These are phyloP conservation scores for Meteorus cinctellus DNA, from an alignment of 2,888 invertebrate species.

Conservation along the genomic window DNA sequence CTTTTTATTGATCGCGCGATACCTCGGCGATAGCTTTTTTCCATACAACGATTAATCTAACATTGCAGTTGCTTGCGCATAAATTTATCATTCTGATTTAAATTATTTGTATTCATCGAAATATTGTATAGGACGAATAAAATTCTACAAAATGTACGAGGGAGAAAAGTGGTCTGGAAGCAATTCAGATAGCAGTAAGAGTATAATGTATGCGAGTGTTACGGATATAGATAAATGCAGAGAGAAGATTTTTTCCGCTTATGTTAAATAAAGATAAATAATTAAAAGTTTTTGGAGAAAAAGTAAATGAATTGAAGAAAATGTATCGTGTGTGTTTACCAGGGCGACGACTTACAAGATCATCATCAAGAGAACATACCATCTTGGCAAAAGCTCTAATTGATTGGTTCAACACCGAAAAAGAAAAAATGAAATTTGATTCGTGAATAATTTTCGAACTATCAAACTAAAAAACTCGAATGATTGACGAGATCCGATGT, in stretches of 20 bases:
- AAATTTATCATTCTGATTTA: too few species aligned
- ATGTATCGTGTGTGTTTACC: constrained; percentile 68
- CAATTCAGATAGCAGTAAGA: neutral
- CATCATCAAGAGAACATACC: constrained; percentile 73
- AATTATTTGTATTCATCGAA: too few species aligned
- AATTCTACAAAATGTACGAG: too few species aligned
- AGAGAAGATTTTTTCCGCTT: neutral
- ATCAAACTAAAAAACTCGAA: neutral
- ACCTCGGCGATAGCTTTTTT: neutral
- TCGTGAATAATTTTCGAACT: neutral
- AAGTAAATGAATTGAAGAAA: constrained; percentile 23
- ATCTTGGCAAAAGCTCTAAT: constrained; percentile 62
- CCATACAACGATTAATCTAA: neutral
- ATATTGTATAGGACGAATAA: too few species aligned
- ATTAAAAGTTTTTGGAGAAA: constrained; percentile 19
- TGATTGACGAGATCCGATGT: neutral
- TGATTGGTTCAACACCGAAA: constrained; percentile 46
- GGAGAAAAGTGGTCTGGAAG: neutral
- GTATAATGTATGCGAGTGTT: neutral
- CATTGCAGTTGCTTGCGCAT: too few species aligned
- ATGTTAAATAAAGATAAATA: neutral
- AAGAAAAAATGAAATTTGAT: constrained; percentile 25
- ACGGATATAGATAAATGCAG: neutral
- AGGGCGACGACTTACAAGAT: constrained; percentile 73
- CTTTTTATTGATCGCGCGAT: neutral